phyloP scores from a whole-genome alignment of 2,113 vertebrate species.

The Antechinus flavipes region DNA sequence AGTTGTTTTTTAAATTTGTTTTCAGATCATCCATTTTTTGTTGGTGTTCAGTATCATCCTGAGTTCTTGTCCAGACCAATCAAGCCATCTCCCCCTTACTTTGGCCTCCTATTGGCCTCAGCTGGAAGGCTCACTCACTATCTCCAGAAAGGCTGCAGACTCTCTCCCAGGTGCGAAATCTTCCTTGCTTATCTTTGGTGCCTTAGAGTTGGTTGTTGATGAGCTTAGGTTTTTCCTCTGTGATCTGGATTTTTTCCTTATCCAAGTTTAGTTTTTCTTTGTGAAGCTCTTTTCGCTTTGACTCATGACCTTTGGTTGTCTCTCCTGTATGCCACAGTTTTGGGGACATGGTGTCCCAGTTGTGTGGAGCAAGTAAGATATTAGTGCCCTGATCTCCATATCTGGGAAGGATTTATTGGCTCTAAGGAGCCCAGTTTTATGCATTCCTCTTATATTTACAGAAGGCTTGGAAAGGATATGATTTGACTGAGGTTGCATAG shows the following conservation, averaged over 20 bases:
- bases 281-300: not conserved
- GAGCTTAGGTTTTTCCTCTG: no score
- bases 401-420: not conserved
- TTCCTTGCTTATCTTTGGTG: not conserved
- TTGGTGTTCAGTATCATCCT: constrained; percentile 96
- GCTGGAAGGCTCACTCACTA: constrained; percentile 92
- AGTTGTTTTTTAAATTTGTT: not conserved
- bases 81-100: constrained; percentile 96
- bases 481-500: not conserved
- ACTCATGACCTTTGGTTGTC: not conserved
- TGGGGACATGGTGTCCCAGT: not conserved
- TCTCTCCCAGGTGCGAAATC: constrained; percentile 91
- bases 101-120: constrained; percentile 93
- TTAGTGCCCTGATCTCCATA: not conserved
- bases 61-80: constrained; percentile 98
- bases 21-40: constrained; percentile 95
- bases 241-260: not conserved
- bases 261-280: not conserved
- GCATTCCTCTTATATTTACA: not conserved
- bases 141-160: constrained; percentile 93
- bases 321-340: not conserved
- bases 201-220: not conserved
- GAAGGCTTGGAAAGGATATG: not conserved
- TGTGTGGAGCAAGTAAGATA: not conserved
- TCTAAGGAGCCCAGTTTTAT: not conserved